Evolutionary conservation across 2,888 invertebrate species (phyloP).

Genomic region (Actias luna): DNA sequence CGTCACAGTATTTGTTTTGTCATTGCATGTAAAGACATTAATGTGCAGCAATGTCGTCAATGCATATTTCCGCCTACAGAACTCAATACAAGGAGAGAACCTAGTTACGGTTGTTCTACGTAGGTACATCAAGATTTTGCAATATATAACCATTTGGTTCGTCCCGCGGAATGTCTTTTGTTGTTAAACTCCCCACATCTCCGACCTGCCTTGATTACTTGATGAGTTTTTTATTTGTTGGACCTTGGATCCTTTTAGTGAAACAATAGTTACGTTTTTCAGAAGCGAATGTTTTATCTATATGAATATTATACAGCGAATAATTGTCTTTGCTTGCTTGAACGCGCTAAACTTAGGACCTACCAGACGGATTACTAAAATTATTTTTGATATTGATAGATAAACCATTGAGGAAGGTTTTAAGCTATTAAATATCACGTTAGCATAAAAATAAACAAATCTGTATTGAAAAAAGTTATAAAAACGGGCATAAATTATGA

Average conservation of each 20-base stretch:
- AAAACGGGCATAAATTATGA: too few relatives aligned
- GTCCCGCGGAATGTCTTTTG: conserved; percentile 45
- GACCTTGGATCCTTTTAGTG: conserved; percentile 42
- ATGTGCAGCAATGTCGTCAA: conserved; percentile 22
- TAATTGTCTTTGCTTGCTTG: too few relatives aligned
- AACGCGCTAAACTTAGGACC: too few relatives aligned
- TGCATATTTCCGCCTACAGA: conserved; percentile 70
- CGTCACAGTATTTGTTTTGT: neutral
- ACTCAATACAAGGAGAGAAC: conserved; percentile 61
- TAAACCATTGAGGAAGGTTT: too few relatives aligned
- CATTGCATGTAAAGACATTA: conserved; percentile 3
- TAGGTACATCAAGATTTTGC: conserved; percentile 57
- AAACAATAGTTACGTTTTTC: conserved; percentile 7
- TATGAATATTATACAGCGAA: too few relatives aligned
- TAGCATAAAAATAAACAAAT: too few relatives aligned
- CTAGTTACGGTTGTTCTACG: conserved; percentile 59
- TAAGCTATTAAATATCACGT: too few relatives aligned
- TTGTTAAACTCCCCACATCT: conserved; percentile 55
- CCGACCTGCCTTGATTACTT: conserved; percentile 47
- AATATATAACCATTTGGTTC: conserved; percentile 46
- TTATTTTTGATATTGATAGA: too few relatives aligned
- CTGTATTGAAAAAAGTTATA: too few relatives aligned
- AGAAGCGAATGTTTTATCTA: conserved; percentile 19
- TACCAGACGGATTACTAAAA: too few relatives aligned
- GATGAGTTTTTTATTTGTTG: conserved; percentile 60